Base-by-base conservation (phyloP, 1,140 invertebrate species). In the Cydia fagiglandana region DNA sequence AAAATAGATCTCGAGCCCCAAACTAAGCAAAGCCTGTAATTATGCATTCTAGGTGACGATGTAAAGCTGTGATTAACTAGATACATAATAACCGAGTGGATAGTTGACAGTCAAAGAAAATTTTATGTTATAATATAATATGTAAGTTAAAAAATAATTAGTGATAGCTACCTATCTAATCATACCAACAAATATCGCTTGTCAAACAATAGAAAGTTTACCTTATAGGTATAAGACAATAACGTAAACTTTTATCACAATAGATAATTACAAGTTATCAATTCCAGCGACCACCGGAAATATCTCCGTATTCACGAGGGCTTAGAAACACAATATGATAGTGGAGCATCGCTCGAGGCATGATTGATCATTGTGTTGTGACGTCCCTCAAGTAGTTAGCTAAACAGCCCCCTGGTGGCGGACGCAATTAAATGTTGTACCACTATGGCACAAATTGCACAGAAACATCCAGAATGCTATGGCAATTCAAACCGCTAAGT, bases 291-390 rank as follows among this genome's bases (percentile, higher is more conserved):
- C 38, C 0, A 70, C 30, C 15, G n/a, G n/a, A 41, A n/a, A 38
- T 34, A 66, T 66, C 15, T n/a, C 66, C 45, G 66, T 45, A 70
- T 70, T 70, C 66, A 70, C 34, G 66, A 68, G 64, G 64, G 66
- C 66, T 70, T 41, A 68, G 64, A 5, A 41, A 70, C 66, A 70
- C 66, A 70, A 70, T 70, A 70, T 70, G 66, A 45, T 17, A 70
- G 24, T 24, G 34, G 34, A 61, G 24, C 66, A 38, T 17, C 34
- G 64, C 61, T 13, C 61, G 24, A 28, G 30, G 66, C 30, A 70
- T 70, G 66, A 70, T 70, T 70, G 66, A 70, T 70, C 66, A 70
- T 70, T 70, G 64, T 68, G 34, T 38, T 41, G 66, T 70, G 66
- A 68, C 64, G 64, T 45, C 66, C 66, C 66, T 70, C 66, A 17